Percentiles rank a stretch among this genome's conserved stretches.
These are phyloP conservation scores for Patella ulyssiponensis DNA, from an alignment of 2,888 invertebrate genomes.

Conservation along the genomic window DNA sequence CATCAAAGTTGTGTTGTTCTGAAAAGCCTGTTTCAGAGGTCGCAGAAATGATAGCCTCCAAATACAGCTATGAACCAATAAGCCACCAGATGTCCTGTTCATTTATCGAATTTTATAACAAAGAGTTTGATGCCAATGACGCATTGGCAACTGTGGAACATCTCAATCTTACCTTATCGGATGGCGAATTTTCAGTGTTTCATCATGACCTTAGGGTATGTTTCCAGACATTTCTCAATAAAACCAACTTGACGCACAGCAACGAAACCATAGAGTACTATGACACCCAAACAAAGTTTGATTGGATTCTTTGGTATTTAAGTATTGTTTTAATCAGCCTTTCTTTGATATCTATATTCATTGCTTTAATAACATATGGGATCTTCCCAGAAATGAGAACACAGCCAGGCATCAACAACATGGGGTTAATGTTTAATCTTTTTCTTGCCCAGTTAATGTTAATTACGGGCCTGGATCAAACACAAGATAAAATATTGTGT, in stretches of 20 bases:
- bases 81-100: background rate
- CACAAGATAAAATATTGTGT: conserved; percentile 29
- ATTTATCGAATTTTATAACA: background rate
- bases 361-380: conserved; percentile 40
- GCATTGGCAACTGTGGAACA: background rate
- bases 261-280: background rate
- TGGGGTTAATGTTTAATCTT: conserved; percentile 38
- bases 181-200: background rate
- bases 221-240: background rate
- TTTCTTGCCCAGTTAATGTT: conserved; percentile 41
- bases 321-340: conserved; percentile 27
- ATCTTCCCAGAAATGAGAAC: conserved; percentile 37
- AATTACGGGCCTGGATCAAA: conserved; percentile 25
- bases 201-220: background rate
- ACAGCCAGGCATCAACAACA: conserved; percentile 47
- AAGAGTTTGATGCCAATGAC: background rate
- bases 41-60: background rate
- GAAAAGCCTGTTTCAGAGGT: too few species aligned
- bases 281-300: background rate
- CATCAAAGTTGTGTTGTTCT: too few species aligned
- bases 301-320: conserved; percentile 14
- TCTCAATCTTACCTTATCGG: background rate
- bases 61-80: background rate
- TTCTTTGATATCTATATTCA: conserved; percentile 35
- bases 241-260: background rate